Percentiles rank a stretch among this genome's conserved stretches.
Evolutionary conservation across 2,113 vertebrate species (phyloP).

Genomic region (Notechis scutatus): DNA sequence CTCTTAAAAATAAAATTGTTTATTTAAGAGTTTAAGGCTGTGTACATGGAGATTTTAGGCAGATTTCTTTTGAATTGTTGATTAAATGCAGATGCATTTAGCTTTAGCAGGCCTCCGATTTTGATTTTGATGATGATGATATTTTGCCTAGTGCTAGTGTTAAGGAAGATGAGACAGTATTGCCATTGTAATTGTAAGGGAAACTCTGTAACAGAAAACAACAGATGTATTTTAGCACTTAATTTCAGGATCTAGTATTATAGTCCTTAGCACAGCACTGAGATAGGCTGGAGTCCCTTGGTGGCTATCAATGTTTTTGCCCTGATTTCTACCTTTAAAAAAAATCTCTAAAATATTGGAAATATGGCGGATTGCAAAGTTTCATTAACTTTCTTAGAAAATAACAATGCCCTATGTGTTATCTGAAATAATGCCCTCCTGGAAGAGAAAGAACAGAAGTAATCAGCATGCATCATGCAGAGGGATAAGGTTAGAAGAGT

Average conservation of each 20-base stretch:
- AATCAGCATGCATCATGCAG: background rate
- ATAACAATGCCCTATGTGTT: background rate
- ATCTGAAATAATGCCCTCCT: background rate
- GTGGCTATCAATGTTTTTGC: background rate
- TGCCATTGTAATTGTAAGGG: background rate
- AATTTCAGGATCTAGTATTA: background rate
- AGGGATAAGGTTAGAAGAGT: background rate
- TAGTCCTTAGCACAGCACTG: background rate
- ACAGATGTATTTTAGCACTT: background rate
- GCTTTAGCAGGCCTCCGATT: background rate
- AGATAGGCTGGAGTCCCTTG: background rate
- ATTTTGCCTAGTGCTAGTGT: background rate
- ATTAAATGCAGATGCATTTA: background rate
- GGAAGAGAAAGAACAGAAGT: background rate
- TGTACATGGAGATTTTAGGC: background rate
- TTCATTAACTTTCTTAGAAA: background rate
- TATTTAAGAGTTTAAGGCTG: background rate
- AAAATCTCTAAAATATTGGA: background rate
- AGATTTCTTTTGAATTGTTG: background rate
- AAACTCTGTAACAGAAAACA: background rate
- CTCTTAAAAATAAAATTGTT: background rate
- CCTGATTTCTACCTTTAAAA: background rate
- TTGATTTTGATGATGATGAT: background rate
- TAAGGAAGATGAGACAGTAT: background rate
- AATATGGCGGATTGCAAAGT: background rate